Evolutionary conservation across 2,888 invertebrate species (phyloP).

Genomic region (Furcula furcula): DNA sequence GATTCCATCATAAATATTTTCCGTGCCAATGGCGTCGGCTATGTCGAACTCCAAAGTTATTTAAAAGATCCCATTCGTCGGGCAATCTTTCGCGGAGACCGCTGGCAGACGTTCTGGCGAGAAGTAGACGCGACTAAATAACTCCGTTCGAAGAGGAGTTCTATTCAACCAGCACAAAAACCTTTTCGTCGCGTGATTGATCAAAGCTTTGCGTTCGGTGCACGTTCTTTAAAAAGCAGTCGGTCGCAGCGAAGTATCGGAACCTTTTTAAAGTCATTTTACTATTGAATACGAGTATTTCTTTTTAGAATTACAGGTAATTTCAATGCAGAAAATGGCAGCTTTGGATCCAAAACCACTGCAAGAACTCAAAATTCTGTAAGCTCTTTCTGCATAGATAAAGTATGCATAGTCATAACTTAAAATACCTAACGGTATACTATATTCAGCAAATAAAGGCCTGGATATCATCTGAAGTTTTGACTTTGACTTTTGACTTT

Average conservation of each 20-base stretch:
- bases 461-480: too few species aligned
- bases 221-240: conserved; percentile 58
- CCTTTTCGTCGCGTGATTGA: conserved; percentile 74
- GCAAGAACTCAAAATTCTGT: too few species aligned
- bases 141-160: conserved; percentile 56
- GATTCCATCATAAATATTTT: conserved; percentile 41
- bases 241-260: conserved; percentile 30
- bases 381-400: too few species aligned
- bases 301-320: too few species aligned
- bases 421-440: too few species aligned
- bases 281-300: too few species aligned
- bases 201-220: conserved; percentile 67
- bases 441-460: too few species aligned
- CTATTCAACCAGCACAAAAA: conserved; percentile 71
- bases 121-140: conserved; percentile 61
- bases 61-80: conserved; percentile 56
- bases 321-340: too few species aligned
- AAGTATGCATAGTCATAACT: too few species aligned
- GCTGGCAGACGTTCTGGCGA: conserved; percentile 50
- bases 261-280: conserved; percentile 11
- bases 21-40: conserved; percentile 34
- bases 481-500: too few species aligned
- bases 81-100: conserved; percentile 60
- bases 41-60: conserved; percentile 50
- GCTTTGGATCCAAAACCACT: too few species aligned